These are phyloP conservation scores for Pteropus alecto DNA, from an alignment of 2,113 vertebrate species.

Conservation along the genomic window DNA sequence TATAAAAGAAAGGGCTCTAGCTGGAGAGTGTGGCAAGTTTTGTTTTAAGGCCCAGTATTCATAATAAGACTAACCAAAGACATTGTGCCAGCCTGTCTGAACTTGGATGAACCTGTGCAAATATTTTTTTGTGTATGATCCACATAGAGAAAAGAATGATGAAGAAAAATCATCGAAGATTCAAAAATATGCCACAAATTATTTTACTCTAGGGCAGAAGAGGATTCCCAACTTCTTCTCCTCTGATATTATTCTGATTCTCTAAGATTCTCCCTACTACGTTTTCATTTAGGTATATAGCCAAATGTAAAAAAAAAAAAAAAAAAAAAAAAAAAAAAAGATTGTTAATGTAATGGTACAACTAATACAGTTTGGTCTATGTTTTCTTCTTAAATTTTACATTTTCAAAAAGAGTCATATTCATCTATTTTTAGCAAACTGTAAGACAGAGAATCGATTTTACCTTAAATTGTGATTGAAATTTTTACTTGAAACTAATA, in stretches of 20 bases:
- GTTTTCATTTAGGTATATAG: neutral
- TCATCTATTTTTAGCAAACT: neutral
- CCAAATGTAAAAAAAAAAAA: too few species aligned
- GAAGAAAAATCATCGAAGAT: neutral
- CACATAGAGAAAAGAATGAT: neutral
- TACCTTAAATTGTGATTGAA: neutral
- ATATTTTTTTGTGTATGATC: neutral
- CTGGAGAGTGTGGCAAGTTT: neutral
- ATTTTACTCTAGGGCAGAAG: neutral
- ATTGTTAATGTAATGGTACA: neutral
- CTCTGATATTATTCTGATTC: neutral
- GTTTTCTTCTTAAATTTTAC: neutral
- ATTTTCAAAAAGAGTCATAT: neutral
- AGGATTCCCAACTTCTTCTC: neutral
- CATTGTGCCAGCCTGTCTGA: neutral
- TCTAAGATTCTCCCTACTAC: neutral
- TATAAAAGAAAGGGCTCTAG: neutral
- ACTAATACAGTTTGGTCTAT: neutral
- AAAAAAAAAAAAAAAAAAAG: neutral
- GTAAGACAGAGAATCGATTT: neutral
- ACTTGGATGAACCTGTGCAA: neutral
- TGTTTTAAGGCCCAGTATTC: neutral
- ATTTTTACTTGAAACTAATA: too few species aligned
- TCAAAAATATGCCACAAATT: neutral
- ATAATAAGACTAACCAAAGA: neutral